These are phyloP conservation scores for Onychostoma macrolepis DNA, from an alignment of 2,113 vertebrate genomes.

Conservation along the genomic window DNA sequence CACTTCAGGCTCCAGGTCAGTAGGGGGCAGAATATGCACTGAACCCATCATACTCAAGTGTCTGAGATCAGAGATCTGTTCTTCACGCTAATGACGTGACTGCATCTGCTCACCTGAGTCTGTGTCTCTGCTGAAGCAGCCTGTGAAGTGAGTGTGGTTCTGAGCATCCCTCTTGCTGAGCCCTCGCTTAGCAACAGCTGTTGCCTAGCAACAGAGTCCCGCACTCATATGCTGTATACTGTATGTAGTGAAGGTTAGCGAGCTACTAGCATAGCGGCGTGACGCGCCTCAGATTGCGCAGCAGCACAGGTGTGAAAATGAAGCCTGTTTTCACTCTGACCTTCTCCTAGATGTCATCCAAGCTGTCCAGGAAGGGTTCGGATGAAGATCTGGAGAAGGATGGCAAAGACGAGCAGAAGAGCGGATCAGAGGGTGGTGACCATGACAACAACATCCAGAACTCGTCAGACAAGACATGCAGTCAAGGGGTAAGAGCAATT, in stretches of 20 bases:
- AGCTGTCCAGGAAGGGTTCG: conserved; percentile 91
- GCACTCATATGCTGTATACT: conserved; percentile 49
- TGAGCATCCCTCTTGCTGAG: conserved; percentile 23
- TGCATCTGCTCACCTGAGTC: too few species aligned
- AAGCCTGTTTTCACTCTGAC: background rate
- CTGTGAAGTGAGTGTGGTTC: background rate
- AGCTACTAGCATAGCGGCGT: background rate
- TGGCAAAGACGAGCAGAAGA: conserved; percentile 93
- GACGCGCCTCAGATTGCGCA: background rate
- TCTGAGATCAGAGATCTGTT: background rate
- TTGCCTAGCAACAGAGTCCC: conserved; percentile 76
- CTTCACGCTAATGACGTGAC: too few species aligned
- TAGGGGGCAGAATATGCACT: background rate
- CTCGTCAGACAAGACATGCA: conserved; percentile 87
- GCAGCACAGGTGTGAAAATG: too few species aligned
- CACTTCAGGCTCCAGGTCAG: conserved; percentile 5
- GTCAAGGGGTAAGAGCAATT: conserved; percentile 81
- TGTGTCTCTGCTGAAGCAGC: background rate
- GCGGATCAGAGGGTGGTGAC: conserved; percentile 88
- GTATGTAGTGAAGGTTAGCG: conserved; percentile 57
- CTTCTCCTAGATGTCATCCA: conserved; percentile 85
- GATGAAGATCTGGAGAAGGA: conserved; percentile 91
- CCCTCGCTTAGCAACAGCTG: conserved; percentile 75
- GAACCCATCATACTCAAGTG: too few species aligned
- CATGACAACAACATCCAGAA: conserved; percentile 89